Conservation (phyloP, 2,888 invertebrate genomes). For the Synergus laeviventris region DNA sequence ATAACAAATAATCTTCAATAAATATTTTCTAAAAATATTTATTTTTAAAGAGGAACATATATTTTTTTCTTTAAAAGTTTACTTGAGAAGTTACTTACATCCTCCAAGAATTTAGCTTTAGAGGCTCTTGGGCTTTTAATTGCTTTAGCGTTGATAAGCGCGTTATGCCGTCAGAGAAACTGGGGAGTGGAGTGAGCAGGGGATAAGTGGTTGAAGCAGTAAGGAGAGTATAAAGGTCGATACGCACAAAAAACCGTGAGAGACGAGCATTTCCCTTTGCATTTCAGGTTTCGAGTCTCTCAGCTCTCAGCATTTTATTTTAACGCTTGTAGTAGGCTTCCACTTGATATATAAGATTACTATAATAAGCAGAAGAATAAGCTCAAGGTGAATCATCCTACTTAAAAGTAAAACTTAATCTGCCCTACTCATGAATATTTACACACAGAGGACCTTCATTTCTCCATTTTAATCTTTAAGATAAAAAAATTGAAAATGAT, state of each 20-base stretch:
- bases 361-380: constrained; percentile 3
- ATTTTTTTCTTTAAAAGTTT: constrained; percentile 1
- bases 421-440: too few relatives aligned
- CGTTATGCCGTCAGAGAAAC: constrained; percentile 34
- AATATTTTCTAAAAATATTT: neutral
- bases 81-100: constrained; percentile 32
- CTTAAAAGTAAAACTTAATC: neutral
- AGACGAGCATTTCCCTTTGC: constrained; percentile 29
- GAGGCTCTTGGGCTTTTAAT: constrained; percentile 32
- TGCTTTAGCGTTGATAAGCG: constrained; percentile 38
- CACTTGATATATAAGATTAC: neutral
- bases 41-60: neutral
- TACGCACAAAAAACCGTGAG: constrained; percentile 33
- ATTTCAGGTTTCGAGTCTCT: constrained; percentile 25
- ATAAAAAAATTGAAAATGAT: too few relatives aligned
- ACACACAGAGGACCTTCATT: too few relatives aligned
- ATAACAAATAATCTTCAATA: too few relatives aligned
- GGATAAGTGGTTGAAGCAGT: constrained; percentile 34
- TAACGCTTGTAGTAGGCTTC: neutral
- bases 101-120: constrained; percentile 36
- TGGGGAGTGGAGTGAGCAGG: neutral
- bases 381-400: neutral
- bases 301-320: neutral
- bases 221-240: constrained; percentile 37
- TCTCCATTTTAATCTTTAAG: too few relatives aligned